These are phyloP conservation scores for Oncopodura yosiiana DNA, from an alignment of 1,140 invertebrate genomes.

Conservation along the genomic window DNA sequence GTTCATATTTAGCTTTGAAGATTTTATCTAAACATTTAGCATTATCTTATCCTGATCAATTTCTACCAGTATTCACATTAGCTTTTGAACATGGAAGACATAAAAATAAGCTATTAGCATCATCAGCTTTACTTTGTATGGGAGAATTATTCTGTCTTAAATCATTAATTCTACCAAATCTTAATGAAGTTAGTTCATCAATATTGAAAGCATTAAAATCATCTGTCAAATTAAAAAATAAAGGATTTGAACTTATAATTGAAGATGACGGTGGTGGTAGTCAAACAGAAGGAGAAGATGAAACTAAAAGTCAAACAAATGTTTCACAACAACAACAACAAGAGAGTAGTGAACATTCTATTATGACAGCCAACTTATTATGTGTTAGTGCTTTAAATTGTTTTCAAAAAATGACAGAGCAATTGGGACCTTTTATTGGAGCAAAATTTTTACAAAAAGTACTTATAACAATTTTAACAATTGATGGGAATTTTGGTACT, in stretches of 20 bases:
- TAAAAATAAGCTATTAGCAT: constrained; percentile 22
- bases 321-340: background rate
- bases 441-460: constrained; percentile 25
- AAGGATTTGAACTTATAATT: background rate
- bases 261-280: background rate
- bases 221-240: constrained; percentile 10
- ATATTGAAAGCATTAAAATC: constrained; percentile 29
- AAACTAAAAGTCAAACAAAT: background rate
- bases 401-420: constrained; percentile 28
- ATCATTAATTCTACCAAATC: constrained; percentile 29
- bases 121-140: constrained; percentile 27
- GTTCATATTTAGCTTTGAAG: constrained; percentile 68
- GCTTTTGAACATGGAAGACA: constrained; percentile 9
- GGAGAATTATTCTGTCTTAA: constrained; percentile 33
- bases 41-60: constrained; percentile 50
- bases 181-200: constrained; percentile 17
- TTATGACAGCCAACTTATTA: constrained; percentile 18
- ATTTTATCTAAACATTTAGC: constrained; percentile 61
- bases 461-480: constrained; percentile 15
- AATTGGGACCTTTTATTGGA: constrained; percentile 26
- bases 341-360: background rate
- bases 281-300: background rate
- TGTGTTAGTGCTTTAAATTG: constrained; percentile 29
- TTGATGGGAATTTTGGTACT: constrained; percentile 13
- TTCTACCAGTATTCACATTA: constrained; percentile 38